These are phyloP conservation scores for Furnarius figulus DNA, from an alignment of 2,113 vertebrate species.

Conservation along the genomic window DNA sequence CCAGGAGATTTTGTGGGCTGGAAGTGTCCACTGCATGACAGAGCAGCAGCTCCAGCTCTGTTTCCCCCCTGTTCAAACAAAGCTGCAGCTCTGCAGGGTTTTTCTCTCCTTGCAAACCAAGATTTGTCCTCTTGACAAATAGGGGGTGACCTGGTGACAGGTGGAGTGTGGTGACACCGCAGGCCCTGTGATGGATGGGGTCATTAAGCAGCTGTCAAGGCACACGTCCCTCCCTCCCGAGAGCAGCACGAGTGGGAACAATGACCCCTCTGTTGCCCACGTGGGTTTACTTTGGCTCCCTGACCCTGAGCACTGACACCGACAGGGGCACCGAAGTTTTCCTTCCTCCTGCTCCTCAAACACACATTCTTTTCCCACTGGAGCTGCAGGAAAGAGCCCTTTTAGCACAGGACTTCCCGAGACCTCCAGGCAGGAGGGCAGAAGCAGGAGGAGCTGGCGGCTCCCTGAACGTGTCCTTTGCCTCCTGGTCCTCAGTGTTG, in stretches of 20 bases:
- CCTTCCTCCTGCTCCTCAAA: not conserved
- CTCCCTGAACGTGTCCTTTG: not conserved
- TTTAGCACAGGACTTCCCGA: not conserved
- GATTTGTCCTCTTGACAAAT: not conserved
- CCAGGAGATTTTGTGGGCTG: too few relatives aligned
- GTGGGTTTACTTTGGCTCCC: not conserved
- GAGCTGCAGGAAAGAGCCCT: not conserved
- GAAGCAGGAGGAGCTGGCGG: not conserved
- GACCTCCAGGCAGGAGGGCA: not conserved
- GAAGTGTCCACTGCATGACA: too few relatives aligned
- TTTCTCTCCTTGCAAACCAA: not conserved
- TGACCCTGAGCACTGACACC: not conserved
- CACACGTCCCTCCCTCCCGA: not conserved
- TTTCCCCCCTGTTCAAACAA: too few relatives aligned
- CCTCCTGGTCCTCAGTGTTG: rapidly evolving
- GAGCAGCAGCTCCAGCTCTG: too few relatives aligned
- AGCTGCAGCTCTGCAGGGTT: too few relatives aligned
- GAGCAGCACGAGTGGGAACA: not conserved
- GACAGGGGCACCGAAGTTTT: not conserved
- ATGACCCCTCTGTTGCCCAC: not conserved
- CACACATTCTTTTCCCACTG: not conserved
- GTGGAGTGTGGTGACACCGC: not conserved
- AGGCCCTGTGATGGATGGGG: not conserved
- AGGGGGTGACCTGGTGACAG: not conserved
- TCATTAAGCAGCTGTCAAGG: not conserved